These are phyloP conservation scores for Helicoverpa armigera DNA, from an alignment of 1,140 invertebrate species.

Conservation along the genomic window DNA sequence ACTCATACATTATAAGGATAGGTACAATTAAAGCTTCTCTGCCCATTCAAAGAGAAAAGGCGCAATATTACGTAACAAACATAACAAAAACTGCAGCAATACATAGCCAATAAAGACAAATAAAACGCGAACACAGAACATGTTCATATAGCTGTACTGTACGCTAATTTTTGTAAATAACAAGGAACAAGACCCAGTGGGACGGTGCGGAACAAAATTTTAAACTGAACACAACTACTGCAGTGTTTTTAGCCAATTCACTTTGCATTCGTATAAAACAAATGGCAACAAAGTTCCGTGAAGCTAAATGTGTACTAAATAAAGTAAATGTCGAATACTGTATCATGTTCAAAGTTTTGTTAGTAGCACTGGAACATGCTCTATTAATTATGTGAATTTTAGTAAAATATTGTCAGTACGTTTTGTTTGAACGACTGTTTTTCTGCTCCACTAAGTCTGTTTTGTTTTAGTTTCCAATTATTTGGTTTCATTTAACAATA, in stretches of 20 bases:
- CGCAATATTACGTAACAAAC: neutral
- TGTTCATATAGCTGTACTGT: slow-evolving; percentile 1
- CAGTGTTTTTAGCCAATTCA: slow-evolving; percentile 42
- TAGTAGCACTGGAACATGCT: slow-evolving; percentile 7
- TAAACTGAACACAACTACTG: slow-evolving; percentile 18
- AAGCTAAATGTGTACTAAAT: slow-evolving; percentile 25
- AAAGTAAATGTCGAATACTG: slow-evolving; percentile 29
- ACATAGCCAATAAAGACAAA: slow-evolving; percentile 31
- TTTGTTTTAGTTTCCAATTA: no score
- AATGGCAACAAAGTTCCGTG: slow-evolving; percentile 4
- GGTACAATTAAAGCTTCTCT: no score
- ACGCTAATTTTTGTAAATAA: slow-evolving; percentile 42
- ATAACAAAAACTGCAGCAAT: neutral
- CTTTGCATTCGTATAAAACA: slow-evolving; percentile 36
- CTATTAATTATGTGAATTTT: slow-evolving; percentile 20
- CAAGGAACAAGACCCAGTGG: slow-evolving; percentile 41
- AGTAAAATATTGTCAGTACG: slow-evolving; percentile 17
- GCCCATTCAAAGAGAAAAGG: neutral
- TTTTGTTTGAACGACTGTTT: neutral
- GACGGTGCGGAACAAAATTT: slow-evolving; percentile 38
- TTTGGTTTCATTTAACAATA: no score
- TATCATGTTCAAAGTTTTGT: slow-evolving; percentile 11
- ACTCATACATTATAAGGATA: no score
- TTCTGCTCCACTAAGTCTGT: neutral
- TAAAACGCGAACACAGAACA: slow-evolving; percentile 10